A percentile compares a stretch with the other conserved stretches of the same genome.
Evolutionary conservation across 2,888 invertebrate species (phyloP).

Genomic region (Abrostola triplasia): DNA sequence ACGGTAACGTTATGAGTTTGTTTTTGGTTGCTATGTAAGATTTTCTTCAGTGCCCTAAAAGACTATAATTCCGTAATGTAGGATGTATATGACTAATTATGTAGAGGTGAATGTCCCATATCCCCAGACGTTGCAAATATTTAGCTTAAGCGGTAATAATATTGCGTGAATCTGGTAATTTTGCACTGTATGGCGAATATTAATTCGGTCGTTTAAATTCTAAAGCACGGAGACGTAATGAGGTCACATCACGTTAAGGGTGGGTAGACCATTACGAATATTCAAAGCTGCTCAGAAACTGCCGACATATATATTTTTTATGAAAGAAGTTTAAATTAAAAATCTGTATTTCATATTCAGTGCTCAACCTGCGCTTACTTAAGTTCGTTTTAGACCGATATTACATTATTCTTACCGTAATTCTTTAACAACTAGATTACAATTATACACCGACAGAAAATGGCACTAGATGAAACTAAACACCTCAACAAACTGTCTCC

Average conservation of each 20-base stretch:
- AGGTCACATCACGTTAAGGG: constrained; percentile 19
- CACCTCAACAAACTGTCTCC: too few relatives aligned
- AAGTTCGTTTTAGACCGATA: too few relatives aligned
- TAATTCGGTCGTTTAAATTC: constrained; percentile 51
- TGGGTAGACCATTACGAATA: constrained; percentile 24
- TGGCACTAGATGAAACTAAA: too few relatives aligned
- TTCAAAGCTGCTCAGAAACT: constrained; percentile 7
- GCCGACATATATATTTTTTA: neutral
- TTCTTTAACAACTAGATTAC: too few relatives aligned
- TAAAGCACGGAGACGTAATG: constrained; percentile 36
- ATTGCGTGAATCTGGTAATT: constrained; percentile 42
- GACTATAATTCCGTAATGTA: constrained; percentile 34
- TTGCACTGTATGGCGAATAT: constrained; percentile 28
- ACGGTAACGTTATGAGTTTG: neutral
- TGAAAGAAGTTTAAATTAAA: neutral
- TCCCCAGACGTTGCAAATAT: constrained; percentile 30
- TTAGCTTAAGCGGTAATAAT: constrained; percentile 31
- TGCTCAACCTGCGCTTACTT: too few relatives aligned
- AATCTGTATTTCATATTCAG: neutral
- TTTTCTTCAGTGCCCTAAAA: constrained; percentile 9
- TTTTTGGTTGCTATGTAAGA: neutral
- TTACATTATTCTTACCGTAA: too few relatives aligned
- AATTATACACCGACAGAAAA: too few relatives aligned
- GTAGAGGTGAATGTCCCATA: constrained; percentile 22
- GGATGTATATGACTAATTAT: constrained; percentile 28